Conservation (phyloP, 2,797 vertebrate species). For the Lepilemur septentrionalis region DNA sequence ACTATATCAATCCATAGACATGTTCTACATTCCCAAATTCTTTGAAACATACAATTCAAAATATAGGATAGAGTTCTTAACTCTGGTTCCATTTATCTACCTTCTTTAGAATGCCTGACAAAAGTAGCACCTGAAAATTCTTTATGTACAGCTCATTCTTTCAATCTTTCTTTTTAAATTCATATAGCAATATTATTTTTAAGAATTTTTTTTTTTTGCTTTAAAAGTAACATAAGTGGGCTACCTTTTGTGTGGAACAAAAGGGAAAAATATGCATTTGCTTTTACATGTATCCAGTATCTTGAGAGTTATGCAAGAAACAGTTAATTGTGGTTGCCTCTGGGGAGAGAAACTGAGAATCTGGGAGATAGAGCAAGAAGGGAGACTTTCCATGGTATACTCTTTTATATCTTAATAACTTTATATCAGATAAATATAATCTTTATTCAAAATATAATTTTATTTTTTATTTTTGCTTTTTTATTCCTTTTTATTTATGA, state of each 20-base stretch:
- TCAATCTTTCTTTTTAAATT: constrained; percentile 17
- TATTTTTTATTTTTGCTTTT: no score
- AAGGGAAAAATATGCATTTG: constrained; percentile 7
- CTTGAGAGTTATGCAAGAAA: neutral
- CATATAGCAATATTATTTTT: neutral
- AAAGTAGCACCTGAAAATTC: neutral
- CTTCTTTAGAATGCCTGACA: neutral
- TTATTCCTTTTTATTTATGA: neutral
- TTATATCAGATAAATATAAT: constrained; percentile 9
- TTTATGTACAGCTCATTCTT: neutral
- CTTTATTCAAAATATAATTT: constrained; percentile 11
- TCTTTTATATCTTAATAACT: neutral
- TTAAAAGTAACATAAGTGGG: neutral
- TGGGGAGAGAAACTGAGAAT: neutral
- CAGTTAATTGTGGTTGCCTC: neutral
- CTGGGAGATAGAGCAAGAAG: neutral
- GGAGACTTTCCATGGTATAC: neutral
- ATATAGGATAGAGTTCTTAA: neutral
- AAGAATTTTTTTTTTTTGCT: neutral
- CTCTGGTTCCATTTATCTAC: neutral
- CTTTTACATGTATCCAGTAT: neutral
- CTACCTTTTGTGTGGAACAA: neutral
- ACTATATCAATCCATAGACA: neutral
- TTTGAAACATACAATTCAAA: constrained; percentile 11
- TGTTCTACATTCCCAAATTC: constrained; percentile 5